Conservation (phyloP, 2,888 invertebrate species). For the Plagiodera versicolora region DNA sequence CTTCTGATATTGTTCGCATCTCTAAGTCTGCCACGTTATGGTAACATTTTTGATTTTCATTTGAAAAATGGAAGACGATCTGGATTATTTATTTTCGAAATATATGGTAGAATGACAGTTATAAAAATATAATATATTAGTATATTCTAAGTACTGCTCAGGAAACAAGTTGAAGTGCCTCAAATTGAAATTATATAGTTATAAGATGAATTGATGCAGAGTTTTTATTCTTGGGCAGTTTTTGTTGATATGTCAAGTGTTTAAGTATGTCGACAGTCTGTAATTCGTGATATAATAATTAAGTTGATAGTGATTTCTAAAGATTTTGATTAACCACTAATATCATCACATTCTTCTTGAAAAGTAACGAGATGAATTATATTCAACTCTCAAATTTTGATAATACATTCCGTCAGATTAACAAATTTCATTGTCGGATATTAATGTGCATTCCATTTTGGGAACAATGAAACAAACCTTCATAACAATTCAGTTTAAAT, state of each 20-base stretch:
- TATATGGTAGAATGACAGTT: conserved; percentile 8
- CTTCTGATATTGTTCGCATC: too few species aligned
- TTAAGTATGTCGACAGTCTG: too few species aligned
- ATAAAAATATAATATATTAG: conserved; percentile 1
- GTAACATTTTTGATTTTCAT: conserved; percentile 5
- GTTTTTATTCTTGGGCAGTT: conserved; percentile 2
- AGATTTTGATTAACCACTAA: neutral
- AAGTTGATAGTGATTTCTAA: neutral
- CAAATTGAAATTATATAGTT: conserved; percentile 9
- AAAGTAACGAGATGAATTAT: neutral
- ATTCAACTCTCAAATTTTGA: neutral
- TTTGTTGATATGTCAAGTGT: neutral
- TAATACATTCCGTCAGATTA: neutral
- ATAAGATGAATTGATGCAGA: neutral
- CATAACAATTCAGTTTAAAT: too few species aligned
- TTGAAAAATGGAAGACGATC: conserved; percentile 8
- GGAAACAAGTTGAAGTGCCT: conserved; percentile 8
- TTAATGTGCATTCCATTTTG: neutral
- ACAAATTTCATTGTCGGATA: neutral
- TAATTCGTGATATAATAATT: too few species aligned
- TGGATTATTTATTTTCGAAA: conserved; percentile 9
- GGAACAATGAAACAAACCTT: too few species aligned
- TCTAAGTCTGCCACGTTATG: too few species aligned
- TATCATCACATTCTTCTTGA: neutral
- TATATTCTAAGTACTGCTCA: conserved; percentile 6